phyloP scores from a whole-genome alignment of 2,797 vertebrate genomes.

The Sparidentex hasta region DNA sequence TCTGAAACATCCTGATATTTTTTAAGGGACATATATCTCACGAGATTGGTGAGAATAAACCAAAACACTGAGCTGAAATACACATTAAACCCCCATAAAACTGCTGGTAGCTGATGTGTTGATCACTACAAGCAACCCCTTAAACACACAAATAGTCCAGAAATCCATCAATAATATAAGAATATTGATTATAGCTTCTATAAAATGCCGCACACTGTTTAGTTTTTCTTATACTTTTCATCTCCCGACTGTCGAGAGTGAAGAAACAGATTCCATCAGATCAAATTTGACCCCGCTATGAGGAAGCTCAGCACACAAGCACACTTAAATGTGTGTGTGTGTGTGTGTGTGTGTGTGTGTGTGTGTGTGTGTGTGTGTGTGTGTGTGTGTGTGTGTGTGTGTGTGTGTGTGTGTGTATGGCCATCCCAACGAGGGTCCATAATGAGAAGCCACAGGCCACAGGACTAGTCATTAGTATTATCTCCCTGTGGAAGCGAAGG shows the following conservation, averaged over 20 bases:
- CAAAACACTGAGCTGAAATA: too few relatives aligned
- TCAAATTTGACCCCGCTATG: not conserved
- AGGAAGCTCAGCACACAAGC: slow-evolving; percentile 5
- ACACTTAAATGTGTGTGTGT: not conserved
- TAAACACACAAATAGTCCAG: not conserved
- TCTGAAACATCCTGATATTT: too few relatives aligned
- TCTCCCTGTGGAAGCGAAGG: slow-evolving; percentile 62
- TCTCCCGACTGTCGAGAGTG: not conserved
- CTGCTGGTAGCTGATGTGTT: too few relatives aligned
- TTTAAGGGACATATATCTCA: too few relatives aligned
- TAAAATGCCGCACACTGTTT: not conserved
- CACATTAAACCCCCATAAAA: too few relatives aligned
- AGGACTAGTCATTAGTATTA: slow-evolving; percentile 70
- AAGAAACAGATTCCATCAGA: not conserved
- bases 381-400: not conserved
- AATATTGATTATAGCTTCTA: not conserved
- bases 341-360: slow-evolving; percentile 15
- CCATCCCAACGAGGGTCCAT: slow-evolving; percentile 34
- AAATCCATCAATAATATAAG: not conserved
- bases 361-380: not conserved
- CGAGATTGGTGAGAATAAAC: too few relatives aligned
- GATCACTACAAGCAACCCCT: too few relatives aligned
- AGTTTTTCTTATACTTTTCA: not conserved
- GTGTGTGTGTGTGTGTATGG: slow-evolving; percentile 10
- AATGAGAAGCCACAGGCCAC: slow-evolving; percentile 72